These are phyloP conservation scores for Rotaria macrura DNA, from an alignment of 2,888 invertebrate genomes.

Conservation along the genomic window DNA sequence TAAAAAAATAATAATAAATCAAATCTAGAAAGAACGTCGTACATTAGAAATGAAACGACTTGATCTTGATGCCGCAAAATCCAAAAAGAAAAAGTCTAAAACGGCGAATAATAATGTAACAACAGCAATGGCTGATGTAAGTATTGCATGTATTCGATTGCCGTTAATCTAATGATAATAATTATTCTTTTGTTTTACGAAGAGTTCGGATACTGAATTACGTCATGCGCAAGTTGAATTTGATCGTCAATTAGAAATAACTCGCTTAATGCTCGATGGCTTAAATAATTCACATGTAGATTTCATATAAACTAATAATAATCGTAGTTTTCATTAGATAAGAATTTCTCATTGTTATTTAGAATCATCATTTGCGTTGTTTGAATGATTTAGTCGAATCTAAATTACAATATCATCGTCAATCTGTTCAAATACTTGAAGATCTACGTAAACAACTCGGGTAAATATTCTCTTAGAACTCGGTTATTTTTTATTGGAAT, in stretches of 20 bases:
- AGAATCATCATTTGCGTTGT: slow-evolving; percentile 34
- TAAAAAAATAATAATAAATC: slow-evolving; percentile 25
- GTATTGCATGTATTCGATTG: neutral
- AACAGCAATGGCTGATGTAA: neutral
- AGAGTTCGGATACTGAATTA: slow-evolving; percentile 25
- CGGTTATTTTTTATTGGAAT: no score
- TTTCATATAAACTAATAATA: neutral
- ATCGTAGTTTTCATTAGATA: no score
- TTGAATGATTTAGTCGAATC: slow-evolving; percentile 32
- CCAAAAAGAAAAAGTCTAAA: slow-evolving; percentile 6
- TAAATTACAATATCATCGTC: slow-evolving; percentile 26
- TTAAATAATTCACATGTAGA: slow-evolving; percentile 67
- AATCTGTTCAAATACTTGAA: slow-evolving; percentile 25
- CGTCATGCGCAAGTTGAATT: slow-evolving; percentile 74
- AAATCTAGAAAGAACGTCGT: slow-evolving; percentile 53
- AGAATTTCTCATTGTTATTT: neutral
- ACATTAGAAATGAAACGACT: slow-evolving; percentile 57
- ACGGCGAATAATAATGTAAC: neutral
- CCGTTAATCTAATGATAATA: no score
- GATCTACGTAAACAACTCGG: slow-evolving; percentile 33
- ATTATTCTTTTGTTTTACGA: neutral
- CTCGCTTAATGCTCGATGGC: slow-evolving; percentile 74
- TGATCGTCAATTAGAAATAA: slow-evolving; percentile 79
- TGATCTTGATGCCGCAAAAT: slow-evolving; percentile 65
- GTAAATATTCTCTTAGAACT: neutral